phyloP scores from a whole-genome alignment of 2,113 vertebrate genomes.

The Pseudorectes ferrugineus region DNA sequence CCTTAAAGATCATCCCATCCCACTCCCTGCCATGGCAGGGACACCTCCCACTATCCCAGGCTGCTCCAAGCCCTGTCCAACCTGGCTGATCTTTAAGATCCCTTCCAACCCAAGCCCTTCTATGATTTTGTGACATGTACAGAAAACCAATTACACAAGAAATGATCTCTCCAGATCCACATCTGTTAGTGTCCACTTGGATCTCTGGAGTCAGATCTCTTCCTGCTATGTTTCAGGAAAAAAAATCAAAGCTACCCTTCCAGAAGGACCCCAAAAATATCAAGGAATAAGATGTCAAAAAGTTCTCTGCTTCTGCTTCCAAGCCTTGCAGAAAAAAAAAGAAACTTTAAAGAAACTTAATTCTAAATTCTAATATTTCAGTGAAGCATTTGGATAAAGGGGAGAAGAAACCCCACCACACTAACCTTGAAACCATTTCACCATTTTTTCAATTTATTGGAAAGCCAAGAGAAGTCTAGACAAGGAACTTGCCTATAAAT shows the following conservation, averaged over 20 bases:
- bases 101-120: background rate
- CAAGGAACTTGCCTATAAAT: background rate
- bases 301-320: background rate
- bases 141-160: background rate
- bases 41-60: background rate
- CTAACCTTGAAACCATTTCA: background rate
- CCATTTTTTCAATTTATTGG: background rate
- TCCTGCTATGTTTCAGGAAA: background rate
- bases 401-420: rapidly evolving
- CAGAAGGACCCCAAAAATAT: background rate
- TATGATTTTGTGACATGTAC: background rate
- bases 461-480: background rate
- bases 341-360: background rate
- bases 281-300: background rate
- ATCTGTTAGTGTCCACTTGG: background rate
- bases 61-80: background rate
- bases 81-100: background rate
- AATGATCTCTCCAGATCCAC: background rate
- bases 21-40: background rate
- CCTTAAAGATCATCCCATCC: background rate
- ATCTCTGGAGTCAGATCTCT: background rate
- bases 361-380: background rate
- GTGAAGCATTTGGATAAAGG: background rate
- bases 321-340: background rate
- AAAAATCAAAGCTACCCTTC: background rate